Evolutionary conservation across 2,888 invertebrate species (phyloP).

Genomic region (Drosophila pseudotakahashii): DNA sequence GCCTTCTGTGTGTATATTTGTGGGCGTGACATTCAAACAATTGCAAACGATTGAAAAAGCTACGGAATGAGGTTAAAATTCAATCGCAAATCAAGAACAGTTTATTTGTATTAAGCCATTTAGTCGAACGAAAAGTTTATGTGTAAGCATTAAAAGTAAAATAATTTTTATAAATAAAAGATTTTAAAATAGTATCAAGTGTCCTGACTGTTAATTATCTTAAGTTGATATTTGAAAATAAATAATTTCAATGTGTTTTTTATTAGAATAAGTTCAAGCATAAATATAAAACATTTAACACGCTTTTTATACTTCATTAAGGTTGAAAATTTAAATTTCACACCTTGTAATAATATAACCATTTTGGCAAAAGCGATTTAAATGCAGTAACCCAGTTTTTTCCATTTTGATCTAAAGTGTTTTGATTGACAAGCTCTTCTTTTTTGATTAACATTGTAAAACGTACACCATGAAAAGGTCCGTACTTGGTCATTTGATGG

Average conservation of each 20-base stretch:
- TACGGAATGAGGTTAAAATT: background rate
- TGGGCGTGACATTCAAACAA: slow-evolving; percentile 4
- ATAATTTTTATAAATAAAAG: too few relatives aligned
- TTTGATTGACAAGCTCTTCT: too few relatives aligned
- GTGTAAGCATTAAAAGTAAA: too few relatives aligned
- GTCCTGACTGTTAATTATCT: too few relatives aligned
- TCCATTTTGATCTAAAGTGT: background rate
- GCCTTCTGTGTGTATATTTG: background rate
- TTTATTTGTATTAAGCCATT: background rate
- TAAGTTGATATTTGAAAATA: background rate
- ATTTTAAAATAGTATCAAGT: too few relatives aligned
- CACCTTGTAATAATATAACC: too few relatives aligned
- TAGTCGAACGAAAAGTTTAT: too few relatives aligned
- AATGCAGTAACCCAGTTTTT: background rate
- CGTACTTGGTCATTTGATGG: background rate
- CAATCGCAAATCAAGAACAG: slow-evolving; percentile 1
- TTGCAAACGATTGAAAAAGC: slow-evolving; percentile 10
- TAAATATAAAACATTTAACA: background rate
- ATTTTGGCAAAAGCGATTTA: background rate
- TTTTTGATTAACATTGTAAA: background rate
- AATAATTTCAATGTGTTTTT: background rate
- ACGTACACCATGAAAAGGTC: background rate
- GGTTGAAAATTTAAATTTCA: too few relatives aligned
- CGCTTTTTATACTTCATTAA: background rate
- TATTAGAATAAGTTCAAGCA: background rate